Evolutionary conservation across 2,113 vertebrate genomes (phyloP), one percentile per base, ranked within the genome.

Genomic region (Paedocypris sp.): DNA sequence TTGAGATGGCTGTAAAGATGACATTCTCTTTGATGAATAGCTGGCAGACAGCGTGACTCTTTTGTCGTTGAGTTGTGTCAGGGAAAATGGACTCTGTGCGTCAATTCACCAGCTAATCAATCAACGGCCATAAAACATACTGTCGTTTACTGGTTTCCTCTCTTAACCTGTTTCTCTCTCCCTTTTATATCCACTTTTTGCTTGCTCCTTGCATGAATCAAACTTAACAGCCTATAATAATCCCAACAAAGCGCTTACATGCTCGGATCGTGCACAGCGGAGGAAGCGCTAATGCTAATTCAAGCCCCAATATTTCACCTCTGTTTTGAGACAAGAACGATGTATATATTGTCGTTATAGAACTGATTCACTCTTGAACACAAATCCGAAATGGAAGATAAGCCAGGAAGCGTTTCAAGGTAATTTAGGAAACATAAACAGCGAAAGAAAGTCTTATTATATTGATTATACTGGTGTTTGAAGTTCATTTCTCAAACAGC

Each of bases 31-130:
- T 67, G 65, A 68, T 41, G 33, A 28, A 64, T 57, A 38, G 28
- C 73, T 80, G 78, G 66, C 68, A 39, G 35, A 45, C 59, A 64
- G 80, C 71, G 81, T 69, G 56, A 76, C 74, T 67, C 60, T 45
- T 73, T 65, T 80, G 81, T 72, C 59, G 60, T 79, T 80, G 77
- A 82, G 74, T 68, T 51, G 65, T 82, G 63, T 80, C 85, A 88
- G 85, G 86, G 61, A 64, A 70, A 53, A 38, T 53, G 29, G 10
- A 32, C 29, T 65, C 42, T 48, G 6, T 50, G 56, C 56, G 35
- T 47, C 64, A 53, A 19, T 69, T 61, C 45, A 25, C 48, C 22
- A 47, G 33, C 49, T 68, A 74, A 68, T 66, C 50, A 68, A 68
- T 68, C 68, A 65, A 20, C 19, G 36, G 20, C 38, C 38, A 51